Evolutionary conservation across 2,888 invertebrate genomes (phyloP).

Genomic region (Microdon myrmicae): DNA sequence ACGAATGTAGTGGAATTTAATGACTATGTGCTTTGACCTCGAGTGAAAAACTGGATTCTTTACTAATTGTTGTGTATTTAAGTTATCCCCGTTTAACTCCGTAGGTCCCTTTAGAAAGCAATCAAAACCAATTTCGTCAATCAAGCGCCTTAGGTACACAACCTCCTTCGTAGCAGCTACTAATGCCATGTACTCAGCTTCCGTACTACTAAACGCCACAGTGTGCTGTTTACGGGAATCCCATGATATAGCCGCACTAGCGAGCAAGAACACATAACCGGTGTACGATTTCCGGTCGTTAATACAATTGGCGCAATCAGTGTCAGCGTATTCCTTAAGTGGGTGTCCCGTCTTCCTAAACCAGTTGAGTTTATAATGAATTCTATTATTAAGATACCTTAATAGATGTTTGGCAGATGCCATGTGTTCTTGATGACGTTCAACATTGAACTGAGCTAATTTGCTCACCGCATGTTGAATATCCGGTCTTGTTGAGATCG

Average conservation of each 20-base stretch:
- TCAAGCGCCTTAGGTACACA: constrained; percentile 18
- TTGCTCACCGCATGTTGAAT: constrained; percentile 25
- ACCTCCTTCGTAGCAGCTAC: constrained; percentile 29
- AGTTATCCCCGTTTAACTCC: constrained; percentile 6
- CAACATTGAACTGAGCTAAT: constrained; percentile 24
- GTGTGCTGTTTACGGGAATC: constrained; percentile 23
- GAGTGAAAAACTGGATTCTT: constrained; percentile 18
- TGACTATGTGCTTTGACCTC: constrained; percentile 19
- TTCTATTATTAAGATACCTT: constrained; percentile 19
- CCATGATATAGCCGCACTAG: constrained; percentile 20
- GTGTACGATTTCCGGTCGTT: constrained; percentile 35
- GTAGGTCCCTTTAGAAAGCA: neutral
- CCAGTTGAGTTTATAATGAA: no score
- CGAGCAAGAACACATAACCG: constrained; percentile 29
- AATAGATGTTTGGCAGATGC: constrained; percentile 28
- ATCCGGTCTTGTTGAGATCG: constrained; percentile 23
- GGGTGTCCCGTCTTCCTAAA: neutral
- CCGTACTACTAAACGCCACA: constrained; percentile 23
- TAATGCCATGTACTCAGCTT: constrained; percentile 29
- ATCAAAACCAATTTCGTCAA: constrained; percentile 13
- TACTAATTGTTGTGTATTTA: constrained; percentile 4
- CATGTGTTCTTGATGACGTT: constrained; percentile 27
- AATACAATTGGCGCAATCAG: constrained; percentile 36
- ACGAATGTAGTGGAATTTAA: constrained; percentile 8
- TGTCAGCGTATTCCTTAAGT: constrained; percentile 27